phyloP scores from a whole-genome alignment of 2,888 invertebrate species.

The Spodoptera picta region DNA sequence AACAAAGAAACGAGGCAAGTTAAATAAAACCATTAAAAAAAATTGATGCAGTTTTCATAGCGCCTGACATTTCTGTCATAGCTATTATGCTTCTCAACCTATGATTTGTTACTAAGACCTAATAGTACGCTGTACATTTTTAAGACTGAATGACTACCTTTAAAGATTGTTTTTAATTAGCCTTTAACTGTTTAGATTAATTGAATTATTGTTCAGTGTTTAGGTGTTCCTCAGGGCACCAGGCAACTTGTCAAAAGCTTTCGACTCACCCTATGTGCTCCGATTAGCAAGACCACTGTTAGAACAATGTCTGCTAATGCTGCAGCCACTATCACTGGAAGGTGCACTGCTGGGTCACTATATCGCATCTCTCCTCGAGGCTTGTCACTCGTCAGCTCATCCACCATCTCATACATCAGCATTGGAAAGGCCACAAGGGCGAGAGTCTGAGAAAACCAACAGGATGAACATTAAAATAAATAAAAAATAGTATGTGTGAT shows the following conservation, averaged over 20 bases:
- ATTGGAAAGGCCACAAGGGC: conserved; percentile 70
- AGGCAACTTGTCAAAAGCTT: not conserved
- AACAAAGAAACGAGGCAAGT: too few species aligned
- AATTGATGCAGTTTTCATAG: too few species aligned
- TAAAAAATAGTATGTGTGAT: too few species aligned
- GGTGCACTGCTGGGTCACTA: conserved; percentile 61
- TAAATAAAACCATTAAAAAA: too few species aligned
- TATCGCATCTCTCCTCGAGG: conserved; percentile 38
- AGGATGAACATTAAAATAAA: too few species aligned
- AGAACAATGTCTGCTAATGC: conserved; percentile 66
- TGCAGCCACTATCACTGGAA: conserved; percentile 67
- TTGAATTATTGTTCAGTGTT: too few species aligned
- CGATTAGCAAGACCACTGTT: conserved; percentile 68
- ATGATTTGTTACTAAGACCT: not conserved
- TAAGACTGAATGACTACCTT: too few species aligned
- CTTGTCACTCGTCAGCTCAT: conserved; percentile 60
- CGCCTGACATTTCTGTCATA: conserved; percentile 31
- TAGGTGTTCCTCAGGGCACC: not conserved
- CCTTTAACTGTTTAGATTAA: too few species aligned
- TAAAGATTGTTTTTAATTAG: not conserved
- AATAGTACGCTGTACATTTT: too few species aligned
- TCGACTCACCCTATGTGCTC: conserved; percentile 68
- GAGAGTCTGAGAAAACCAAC: conserved; percentile 62
- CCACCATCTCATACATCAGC: conserved; percentile 69
- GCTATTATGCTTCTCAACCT: not conserved